These are phyloP conservation scores for Crenuchus spilurus DNA, from an alignment of 2,797 vertebrate species.

Conservation along the genomic window DNA sequence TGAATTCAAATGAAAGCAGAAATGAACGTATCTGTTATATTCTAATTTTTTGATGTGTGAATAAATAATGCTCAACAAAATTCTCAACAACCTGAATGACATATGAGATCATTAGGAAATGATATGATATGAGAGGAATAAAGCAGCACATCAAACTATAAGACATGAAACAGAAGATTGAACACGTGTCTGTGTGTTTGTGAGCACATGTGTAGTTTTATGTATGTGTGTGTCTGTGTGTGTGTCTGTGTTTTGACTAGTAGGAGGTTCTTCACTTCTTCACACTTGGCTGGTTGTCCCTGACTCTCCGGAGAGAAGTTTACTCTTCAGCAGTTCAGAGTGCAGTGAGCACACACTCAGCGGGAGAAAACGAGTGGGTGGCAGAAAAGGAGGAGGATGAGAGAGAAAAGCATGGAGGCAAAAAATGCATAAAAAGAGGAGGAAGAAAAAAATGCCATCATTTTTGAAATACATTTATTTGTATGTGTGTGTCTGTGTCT, in stretches of 20 bases:
- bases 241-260: conserved; percentile 6
- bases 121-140: not conserved
- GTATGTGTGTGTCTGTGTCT: conserved; percentile 27
- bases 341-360: conserved; percentile 26
- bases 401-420: conserved; percentile 28
- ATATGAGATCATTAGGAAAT: not conserved
- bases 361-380: conserved; percentile 34
- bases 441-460: conserved; percentile 38
- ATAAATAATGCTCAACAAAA: too few species aligned
- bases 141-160: not conserved
- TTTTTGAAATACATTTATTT: conserved; percentile 47
- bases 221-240: conserved; percentile 22
- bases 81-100: too few species aligned
- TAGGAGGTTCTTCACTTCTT: conserved; percentile 29
- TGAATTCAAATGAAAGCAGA: not conserved
- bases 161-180: not conserved
- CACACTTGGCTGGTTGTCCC: conserved; percentile 22
- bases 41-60: too few species aligned
- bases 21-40: too few species aligned
- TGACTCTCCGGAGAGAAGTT: conserved; percentile 39
- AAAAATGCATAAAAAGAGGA: conserved; percentile 33
- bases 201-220: conserved; percentile 6
- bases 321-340: conserved; percentile 46
- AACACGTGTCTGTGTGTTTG: not conserved
- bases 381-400: conserved; percentile 19